Base-by-base conservation (phyloP, 1,140 invertebrate genomes). In the Scaptomyza montana region DNA sequence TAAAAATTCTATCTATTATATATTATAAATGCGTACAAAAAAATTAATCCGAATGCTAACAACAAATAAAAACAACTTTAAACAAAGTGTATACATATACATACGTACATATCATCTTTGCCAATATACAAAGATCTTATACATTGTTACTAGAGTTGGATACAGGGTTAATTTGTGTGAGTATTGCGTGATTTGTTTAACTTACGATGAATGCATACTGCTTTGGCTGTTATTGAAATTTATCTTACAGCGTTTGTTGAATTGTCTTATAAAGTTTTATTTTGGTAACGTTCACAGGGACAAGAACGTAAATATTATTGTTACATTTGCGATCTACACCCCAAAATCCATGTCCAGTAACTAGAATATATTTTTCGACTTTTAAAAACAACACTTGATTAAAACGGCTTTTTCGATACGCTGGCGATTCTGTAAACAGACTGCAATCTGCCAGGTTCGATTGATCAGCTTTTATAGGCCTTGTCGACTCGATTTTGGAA, bases 121-220 rank as follows among this genome's bases (percentile, higher is more conserved):
- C 16, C 16, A 16, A 16, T 1, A 16, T 16, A 16, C 21, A 25
- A 25, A 25, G 21, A 25, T 25, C 21, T 2, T 25, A 25, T 6
- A 7, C 30, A 30, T 30, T 30, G 30, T 6, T 25, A 25, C 3
- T 25, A 25, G 21, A 25, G 3, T 25, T 2, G 21, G 21, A 25
- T 25, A 25, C 2, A 25, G 21, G 21, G 33, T 10, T 57, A 5
- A 10, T 16, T 57, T 59, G 25, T 12, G 7, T 30, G 5, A 30
- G 30, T 33, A 33, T 33, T 1, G 7, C 5, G 7, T 7, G 7
- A 33, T 30, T 16, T 45, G 6, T 25, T 19, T 1, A 74, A 84
- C 80, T 84, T 84, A 84, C 80, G 81, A 67, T 54, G 80, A 84
- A 74, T 84, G 81, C 80, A 84, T 84, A 54, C 77, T 80, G 59